phyloP scores from a whole-genome alignment of 1,140 invertebrate species.

The Eulimnadia texana region DNA sequence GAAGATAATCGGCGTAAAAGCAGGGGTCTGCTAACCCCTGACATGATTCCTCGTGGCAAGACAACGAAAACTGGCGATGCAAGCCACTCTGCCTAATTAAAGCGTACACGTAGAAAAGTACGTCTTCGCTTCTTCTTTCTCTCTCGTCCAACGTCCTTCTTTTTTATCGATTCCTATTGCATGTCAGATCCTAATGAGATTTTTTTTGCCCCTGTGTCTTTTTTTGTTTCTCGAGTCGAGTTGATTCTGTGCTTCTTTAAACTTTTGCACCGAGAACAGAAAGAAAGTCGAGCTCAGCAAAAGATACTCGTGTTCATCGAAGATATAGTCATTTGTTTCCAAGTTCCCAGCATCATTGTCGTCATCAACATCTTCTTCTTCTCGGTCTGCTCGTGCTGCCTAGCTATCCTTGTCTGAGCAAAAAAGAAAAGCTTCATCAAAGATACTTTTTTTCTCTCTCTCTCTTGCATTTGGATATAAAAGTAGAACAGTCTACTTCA shows the following conservation, averaged over 20 bases:
- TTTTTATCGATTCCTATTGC: not conserved
- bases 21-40: too few relatives aligned
- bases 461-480: not conserved
- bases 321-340: not conserved
- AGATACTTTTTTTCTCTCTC: not conserved
- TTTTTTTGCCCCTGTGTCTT: not conserved
- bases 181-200: not conserved
- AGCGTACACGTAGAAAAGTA: not conserved
- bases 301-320: not conserved
- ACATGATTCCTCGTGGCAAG: too few relatives aligned
- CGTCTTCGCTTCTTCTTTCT: not conserved
- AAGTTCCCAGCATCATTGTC: not conserved
- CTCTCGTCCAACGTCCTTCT: not conserved
- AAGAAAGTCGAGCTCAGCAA: not conserved
- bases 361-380: not conserved
- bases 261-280: not conserved
- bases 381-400: too few relatives aligned
- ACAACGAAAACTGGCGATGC: not conserved
- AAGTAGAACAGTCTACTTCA: not conserved
- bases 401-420: not conserved
- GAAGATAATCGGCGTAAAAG: too few relatives aligned
- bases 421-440: not conserved
- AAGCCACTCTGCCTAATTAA: not conserved
- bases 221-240: not conserved
- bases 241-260: too few relatives aligned